phyloP scores from a whole-genome alignment of 2,113 vertebrate species.

The Butorides virescens region DNA sequence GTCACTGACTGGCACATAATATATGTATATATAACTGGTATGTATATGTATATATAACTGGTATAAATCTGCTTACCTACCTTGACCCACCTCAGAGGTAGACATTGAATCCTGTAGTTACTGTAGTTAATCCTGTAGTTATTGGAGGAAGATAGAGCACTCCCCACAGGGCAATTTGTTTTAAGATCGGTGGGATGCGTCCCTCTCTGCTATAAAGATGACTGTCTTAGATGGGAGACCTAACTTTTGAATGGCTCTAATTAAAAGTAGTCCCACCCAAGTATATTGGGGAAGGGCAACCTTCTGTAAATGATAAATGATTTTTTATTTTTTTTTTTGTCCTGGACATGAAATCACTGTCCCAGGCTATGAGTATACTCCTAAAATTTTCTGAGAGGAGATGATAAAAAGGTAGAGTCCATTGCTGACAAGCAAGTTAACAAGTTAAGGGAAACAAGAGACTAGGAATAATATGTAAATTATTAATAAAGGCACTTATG shows the following conservation, averaged over 20 bases:
- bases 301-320: not conserved
- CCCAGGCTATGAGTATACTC: not conserved
- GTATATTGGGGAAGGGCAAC: not conserved
- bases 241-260: not conserved
- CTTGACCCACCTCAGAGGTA: not conserved
- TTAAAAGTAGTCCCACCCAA: not conserved
- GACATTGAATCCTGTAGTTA: not conserved
- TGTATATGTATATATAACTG: not conserved
- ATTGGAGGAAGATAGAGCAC: not conserved
- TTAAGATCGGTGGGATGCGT: not conserved
- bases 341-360: not conserved
- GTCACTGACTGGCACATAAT: not conserved
- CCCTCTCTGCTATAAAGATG: not conserved
- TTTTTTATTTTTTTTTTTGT: not conserved
- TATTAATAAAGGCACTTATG: not conserved
- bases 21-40: not conserved
- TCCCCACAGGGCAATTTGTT: not conserved
- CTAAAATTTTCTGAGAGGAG: not conserved
- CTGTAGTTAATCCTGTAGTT: not conserved
- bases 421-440: not conserved
- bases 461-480: not conserved
- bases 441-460: not conserved
- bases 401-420: not conserved
- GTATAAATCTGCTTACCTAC: not conserved
- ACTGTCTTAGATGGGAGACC: not conserved